Conservation (phyloP, 2,888 invertebrate species). For the Polydrusus tereticollis region DNA sequence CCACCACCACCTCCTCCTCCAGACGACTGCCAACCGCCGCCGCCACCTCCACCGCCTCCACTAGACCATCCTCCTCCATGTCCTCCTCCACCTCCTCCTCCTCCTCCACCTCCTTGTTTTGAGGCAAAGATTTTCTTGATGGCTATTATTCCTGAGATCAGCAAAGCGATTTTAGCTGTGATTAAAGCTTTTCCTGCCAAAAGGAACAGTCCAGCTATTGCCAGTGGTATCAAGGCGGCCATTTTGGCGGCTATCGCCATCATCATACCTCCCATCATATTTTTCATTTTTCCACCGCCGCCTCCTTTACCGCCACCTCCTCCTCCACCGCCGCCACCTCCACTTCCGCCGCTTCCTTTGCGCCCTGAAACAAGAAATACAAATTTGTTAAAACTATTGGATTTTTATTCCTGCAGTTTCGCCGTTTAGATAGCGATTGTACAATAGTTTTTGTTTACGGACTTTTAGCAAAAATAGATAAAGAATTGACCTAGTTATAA, state of each 20-base stretch:
- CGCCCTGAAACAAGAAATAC: constrained; percentile 50
- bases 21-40: constrained; percentile 65
- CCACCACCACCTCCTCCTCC: constrained; percentile 62
- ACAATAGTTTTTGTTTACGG: too few relatives aligned
- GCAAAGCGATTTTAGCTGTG: constrained; percentile 82
- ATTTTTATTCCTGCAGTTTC: not conserved
- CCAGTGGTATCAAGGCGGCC: constrained; percentile 84
- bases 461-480: too few relatives aligned
- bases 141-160: constrained; percentile 85
- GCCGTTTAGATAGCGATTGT: too few relatives aligned
- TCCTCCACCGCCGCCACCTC: constrained; percentile 67
- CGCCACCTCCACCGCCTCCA: constrained; percentile 60
- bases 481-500: too few relatives aligned
- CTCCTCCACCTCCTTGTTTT: constrained; percentile 71
- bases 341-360: constrained; percentile 57
- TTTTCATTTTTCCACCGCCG: constrained; percentile 79
- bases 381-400: not conserved
- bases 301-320: constrained; percentile 70
- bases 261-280: constrained; percentile 93
- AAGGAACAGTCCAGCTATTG: constrained; percentile 84
- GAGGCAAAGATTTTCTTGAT: constrained; percentile 84
- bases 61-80: constrained; percentile 65
- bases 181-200: constrained; percentile 90
- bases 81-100: constrained; percentile 58
- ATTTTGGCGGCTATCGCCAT: constrained; percentile 89